Conservation (phyloP, 2,888 invertebrate species). For the Oxytorus armatus region DNA sequence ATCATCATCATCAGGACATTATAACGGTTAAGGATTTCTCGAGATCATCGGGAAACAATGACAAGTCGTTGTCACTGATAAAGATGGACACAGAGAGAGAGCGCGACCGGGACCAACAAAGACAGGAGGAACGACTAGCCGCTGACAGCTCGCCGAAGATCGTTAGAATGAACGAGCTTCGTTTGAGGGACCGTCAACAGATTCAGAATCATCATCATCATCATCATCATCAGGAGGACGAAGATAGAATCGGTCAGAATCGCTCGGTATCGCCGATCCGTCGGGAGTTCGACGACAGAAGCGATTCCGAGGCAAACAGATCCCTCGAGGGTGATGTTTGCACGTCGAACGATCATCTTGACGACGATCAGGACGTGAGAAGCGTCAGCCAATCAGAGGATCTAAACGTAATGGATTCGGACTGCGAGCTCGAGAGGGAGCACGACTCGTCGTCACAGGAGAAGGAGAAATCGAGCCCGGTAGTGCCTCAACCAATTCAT, state of each 20-base stretch:
- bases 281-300: slow-evolving; percentile 80
- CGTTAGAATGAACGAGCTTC: slow-evolving; percentile 60
- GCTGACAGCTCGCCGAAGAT: slow-evolving; percentile 65
- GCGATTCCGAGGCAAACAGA: slow-evolving; percentile 81
- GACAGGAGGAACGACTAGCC: slow-evolving; percentile 64
- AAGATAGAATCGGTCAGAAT: slow-evolving; percentile 74
- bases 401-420: slow-evolving; percentile 83
- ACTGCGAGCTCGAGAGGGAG: slow-evolving; percentile 79
- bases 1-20: slow-evolving; percentile 75
- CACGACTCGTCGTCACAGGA: slow-evolving; percentile 74
- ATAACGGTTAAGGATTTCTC: slow-evolving; percentile 82
- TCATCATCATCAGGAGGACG: slow-evolving; percentile 70
- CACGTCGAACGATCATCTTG: slow-evolving; percentile 79
- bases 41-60: slow-evolving; percentile 74
- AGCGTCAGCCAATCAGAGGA: slow-evolving; percentile 83
- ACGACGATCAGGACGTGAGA: slow-evolving; percentile 80
- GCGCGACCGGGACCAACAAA: slow-evolving; percentile 62
- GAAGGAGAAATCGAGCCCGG: slow-evolving; percentile 85
- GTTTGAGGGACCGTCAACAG: slow-evolving; percentile 65
- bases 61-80: slow-evolving; percentile 79
- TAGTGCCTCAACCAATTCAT: slow-evolving; percentile 89
- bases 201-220: slow-evolving; percentile 55
- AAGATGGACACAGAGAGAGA: slow-evolving; percentile 75
- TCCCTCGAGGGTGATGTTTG: slow-evolving; percentile 81
- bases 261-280: slow-evolving; percentile 80